Conservation (phyloP, 2,113 vertebrate species). For the Gorsachius goisagi region DNA sequence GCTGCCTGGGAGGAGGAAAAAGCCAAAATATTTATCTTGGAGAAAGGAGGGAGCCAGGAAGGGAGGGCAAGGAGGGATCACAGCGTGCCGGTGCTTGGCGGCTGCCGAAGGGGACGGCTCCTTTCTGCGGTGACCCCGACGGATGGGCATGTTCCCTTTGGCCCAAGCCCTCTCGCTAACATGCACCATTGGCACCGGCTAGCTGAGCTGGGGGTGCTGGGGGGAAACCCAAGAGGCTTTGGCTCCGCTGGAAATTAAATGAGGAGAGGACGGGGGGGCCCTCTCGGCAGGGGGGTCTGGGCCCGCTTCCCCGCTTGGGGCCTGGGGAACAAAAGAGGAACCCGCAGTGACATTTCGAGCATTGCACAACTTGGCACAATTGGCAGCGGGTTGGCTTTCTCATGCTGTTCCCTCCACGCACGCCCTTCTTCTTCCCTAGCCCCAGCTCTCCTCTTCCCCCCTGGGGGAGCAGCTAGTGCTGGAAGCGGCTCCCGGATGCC, state of each 20-base stretch:
- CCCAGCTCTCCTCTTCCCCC: neutral
- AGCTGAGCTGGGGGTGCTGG: neutral
- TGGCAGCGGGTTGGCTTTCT: neutral
- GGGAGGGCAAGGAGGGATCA: neutral
- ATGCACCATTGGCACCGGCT: neutral
- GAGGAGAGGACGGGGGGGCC: neutral
- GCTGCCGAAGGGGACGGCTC: neutral
- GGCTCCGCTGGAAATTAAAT: neutral
- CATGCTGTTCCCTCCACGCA: neutral
- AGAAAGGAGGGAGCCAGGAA: neutral
- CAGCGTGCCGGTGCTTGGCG: fast-evolving
- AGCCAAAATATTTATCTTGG: slow-evolving; percentile 41
- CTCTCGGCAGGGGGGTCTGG: neutral
- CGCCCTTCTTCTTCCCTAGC: neutral
- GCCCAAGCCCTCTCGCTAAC: neutral
- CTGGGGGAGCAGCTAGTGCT: neutral
- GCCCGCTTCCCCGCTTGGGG: neutral
- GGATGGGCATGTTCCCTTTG: neutral
- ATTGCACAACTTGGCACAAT: slow-evolving; percentile 20
- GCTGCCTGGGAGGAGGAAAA: slow-evolving; percentile 41
- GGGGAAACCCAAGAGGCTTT: neutral
- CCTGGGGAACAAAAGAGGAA: neutral
- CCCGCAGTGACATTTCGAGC: neutral
- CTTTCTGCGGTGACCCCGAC: neutral
- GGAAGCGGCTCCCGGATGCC: neutral